Evolutionary conservation across 2,113 vertebrate species (phyloP).

Genomic region (Malurus melanocephalus): DNA sequence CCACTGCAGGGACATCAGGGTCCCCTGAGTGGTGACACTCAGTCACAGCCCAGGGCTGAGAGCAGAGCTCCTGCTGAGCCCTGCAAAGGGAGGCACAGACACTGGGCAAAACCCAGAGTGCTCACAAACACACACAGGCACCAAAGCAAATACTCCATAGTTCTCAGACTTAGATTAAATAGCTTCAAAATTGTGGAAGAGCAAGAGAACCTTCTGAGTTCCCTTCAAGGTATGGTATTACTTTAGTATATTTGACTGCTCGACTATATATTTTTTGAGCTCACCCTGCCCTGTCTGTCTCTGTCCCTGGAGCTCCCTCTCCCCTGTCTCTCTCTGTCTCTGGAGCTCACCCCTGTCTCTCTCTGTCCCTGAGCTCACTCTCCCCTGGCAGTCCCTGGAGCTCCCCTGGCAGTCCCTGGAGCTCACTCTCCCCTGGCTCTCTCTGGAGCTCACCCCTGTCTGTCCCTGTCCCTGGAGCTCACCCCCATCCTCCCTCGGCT

Average conservation of each 20-base stretch:
- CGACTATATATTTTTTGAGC: not conserved
- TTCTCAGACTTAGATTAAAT: not conserved
- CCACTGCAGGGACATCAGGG: not conserved
- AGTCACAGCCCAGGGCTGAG: not conserved
- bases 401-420: no score
- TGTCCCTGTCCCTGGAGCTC: no score
- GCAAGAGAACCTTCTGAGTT: not conserved
- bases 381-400: no score
- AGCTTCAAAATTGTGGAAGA: not conserved
- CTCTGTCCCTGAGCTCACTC: no score
- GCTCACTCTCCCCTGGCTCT: no score
- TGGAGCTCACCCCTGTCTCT: no score
- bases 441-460: no score
- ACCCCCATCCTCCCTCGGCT: not conserved
- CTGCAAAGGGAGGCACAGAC: not conserved
- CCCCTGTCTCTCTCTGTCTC: no score
- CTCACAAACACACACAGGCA: fast-evolving
- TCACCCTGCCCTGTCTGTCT: no score
- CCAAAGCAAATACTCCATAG: not conserved
- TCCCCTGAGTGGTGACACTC: not conserved
- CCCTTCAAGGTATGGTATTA: fast-evolving
- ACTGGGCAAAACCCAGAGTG: fast-evolving
- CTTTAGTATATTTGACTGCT: not conserved
- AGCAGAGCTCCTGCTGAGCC: not conserved
- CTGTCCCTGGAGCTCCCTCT: no score